These are phyloP conservation scores for Bombus superbus DNA, from an alignment of 1,140 invertebrate genomes.

Conservation along the genomic window DNA sequence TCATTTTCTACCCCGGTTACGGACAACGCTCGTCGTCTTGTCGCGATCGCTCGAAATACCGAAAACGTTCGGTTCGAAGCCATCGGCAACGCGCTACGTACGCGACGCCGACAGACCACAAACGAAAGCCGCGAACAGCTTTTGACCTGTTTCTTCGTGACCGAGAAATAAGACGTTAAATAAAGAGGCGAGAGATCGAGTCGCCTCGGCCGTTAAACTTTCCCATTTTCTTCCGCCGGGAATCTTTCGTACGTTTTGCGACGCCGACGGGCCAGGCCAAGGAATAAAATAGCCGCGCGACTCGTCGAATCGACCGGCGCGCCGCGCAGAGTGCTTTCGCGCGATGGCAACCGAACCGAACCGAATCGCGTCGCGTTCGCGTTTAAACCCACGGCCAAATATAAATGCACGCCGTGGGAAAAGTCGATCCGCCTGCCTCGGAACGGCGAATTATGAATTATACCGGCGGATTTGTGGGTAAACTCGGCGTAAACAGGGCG, in stretches of 20 bases:
- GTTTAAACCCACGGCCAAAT: constrained; percentile 24
- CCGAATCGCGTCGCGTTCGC: background rate
- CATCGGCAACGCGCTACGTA: background rate
- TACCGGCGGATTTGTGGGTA: constrained; percentile 33
- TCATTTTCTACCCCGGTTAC: background rate
- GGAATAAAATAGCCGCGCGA: background rate
- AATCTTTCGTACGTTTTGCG: background rate
- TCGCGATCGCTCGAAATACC: too few species aligned
- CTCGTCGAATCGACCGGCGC: background rate
- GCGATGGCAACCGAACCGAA: background rate
- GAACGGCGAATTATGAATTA: constrained; percentile 19
- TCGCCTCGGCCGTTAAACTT: background rate
- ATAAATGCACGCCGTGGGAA: background rate
- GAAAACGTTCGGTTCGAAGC: too few species aligned
- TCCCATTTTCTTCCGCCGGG: background rate
- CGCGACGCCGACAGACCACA: background rate
- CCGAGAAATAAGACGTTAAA: background rate
- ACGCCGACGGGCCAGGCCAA: background rate
- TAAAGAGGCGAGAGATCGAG: background rate
- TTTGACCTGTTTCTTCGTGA: background rate
- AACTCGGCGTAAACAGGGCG: constrained; percentile 52
- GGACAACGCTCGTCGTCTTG: too few species aligned
- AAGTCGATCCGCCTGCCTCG: background rate
- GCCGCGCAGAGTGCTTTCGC: background rate
- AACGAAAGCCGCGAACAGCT: background rate